Evolutionary conservation across 2,797 vertebrate species (phyloP), one percentile per base, ranked within the genome.

Genomic region (Fistularia tabacaria): DNA sequence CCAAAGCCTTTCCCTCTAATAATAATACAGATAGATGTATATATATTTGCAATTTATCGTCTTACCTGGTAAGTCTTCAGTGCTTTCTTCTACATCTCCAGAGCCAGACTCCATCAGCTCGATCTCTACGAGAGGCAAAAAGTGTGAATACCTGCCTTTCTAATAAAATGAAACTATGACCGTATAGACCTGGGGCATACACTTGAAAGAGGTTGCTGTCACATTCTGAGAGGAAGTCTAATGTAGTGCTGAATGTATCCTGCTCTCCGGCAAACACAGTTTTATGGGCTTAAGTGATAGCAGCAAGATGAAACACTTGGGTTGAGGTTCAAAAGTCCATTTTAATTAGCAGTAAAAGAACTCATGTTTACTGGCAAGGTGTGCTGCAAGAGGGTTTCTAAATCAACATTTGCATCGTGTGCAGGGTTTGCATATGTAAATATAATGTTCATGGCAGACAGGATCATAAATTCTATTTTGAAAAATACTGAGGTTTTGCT

Each of bases 21-120:
- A 1, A 5, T 8, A 49, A 36, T 10, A n/a, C 39, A 38, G 5
- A 25, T 25, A 25, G 25, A 25, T 3, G 25, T 46, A 38, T 45
- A 0, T 53, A n/a, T 50, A 62, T 46, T 25, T 6, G 1, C 13
- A 45, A 13, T 11, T 39, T n/a, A 58, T 46, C n/a, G 54, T 66
- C 83, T 83, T 87, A 97, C 97, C 94, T 92, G 93, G 72, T 67
- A 61, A 61, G 52, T 95, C 93, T 11, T 95, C 95, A 45, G 81
- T 86, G 66, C 85, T 90, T 68, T 88, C 92, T 62, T 94, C 92
- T 12, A 74, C 61, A 13, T 93, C 91, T 71, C 85, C 90, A 62
- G 86, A 69, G 63, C 92, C 92, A 44, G 83, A 70, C 72, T 95
- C 94, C 93, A 93, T 96, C 57, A 56, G 72, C 62, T 72, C 84